Evolutionary conservation across 2,797 vertebrate species (phyloP), one percentile per base, ranked within the genome.

Genomic region (Neosilurus mollespiculum): DNA sequence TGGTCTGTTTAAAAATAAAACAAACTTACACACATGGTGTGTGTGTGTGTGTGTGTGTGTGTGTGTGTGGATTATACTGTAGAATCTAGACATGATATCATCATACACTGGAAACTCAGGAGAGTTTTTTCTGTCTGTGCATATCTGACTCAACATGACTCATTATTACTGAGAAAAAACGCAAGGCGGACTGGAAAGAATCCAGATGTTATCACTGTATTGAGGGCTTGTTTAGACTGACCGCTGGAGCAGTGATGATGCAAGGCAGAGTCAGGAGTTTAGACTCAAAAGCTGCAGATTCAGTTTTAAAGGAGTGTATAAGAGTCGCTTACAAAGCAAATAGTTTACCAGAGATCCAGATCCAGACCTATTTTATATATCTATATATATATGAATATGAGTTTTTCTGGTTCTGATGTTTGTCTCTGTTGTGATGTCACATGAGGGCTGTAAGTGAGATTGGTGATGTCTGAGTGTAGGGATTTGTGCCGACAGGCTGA

Each of bases 71-170:
- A 30, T 43, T 56, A 16, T 56, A 16, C 16, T 0, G 37, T 11
- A 67, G 62, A 61, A 76, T 49, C 22, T 66, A 62, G 61, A 73
- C 12, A 49, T 84, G 71, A 76, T 66, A 51, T 84, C 83, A 76
- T 67, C 20, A 54, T 37, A 53, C 83, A 75, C 51, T 84, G 83
- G 70, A 84, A 81, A 81, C 34, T 65, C 73, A 64, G 73, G 80
- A 56, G 65, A 54, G 15, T 71, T 59, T 59, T 14, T 78, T 56
- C 30, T 54, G 61, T 75, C 62, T 20, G 37, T 70, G 54, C 26
- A 69, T 59, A 77, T 81, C 65, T 85, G 84, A 81, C 37, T 85
- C 84, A 85, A 71, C 72, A 78, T 56, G 56, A 34, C 66, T 78
- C 26, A n/a, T 76, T 61, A 61, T 70, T 81, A 75, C 56, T 71